Conservation (phyloP, 2,113 vertebrate genomes). For the Circaetus gallicus region DNA sequence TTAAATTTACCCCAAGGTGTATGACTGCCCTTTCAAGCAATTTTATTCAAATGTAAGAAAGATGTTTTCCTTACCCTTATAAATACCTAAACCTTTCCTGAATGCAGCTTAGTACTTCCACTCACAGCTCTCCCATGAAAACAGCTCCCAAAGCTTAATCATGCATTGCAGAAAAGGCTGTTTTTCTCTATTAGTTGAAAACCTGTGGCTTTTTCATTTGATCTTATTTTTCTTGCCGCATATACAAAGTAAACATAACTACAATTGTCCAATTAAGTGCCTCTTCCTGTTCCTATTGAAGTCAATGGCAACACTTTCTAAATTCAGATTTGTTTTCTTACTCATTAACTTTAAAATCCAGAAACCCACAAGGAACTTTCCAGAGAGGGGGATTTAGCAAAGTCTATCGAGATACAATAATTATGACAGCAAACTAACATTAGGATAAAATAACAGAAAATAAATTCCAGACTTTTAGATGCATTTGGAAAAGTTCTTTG, state of each 20-base stretch:
- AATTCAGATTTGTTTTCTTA: slow-evolving; percentile 38
- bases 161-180: background rate
- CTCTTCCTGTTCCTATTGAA: slow-evolving; percentile 40
- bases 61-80: background rate
- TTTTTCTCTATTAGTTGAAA: slow-evolving; percentile 3
- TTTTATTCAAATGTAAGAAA: background rate
- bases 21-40: background rate
- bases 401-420: background rate
- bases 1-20: background rate
- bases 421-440: background rate
- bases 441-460: slow-evolving; percentile 8
- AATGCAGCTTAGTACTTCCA: background rate
- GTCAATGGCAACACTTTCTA: slow-evolving; percentile 22
- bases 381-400: background rate
- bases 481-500: background rate
- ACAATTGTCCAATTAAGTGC: slow-evolving; percentile 29
- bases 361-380: background rate
- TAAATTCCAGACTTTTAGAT: slow-evolving; percentile 13
- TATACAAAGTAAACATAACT: slow-evolving; percentile 35
- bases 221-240: background rate
- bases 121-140: background rate
- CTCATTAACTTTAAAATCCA: slow-evolving; percentile 8
- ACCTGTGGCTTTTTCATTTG: slow-evolving; percentile 37
- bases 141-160: slow-evolving; percentile 14
- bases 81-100: background rate